Evolutionary conservation across 2,888 invertebrate genomes (phyloP).

Genomic region (Brenthis hecate): DNA sequence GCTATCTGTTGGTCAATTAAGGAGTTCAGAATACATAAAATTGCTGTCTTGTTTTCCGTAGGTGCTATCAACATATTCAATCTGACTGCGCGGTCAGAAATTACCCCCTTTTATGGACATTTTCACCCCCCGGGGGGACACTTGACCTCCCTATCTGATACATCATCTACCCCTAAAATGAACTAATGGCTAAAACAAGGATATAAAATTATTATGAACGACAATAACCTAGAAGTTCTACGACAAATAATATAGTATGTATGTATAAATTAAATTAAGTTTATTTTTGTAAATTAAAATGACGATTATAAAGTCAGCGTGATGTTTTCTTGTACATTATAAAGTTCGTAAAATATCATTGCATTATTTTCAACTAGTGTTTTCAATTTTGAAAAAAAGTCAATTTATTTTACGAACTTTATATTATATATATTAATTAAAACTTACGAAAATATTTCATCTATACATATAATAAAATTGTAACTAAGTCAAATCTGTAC

Average conservation of each 20-base stretch:
- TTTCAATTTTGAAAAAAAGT: no score
- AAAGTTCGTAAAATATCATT: no score
- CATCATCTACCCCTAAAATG: slow-evolving; percentile 80
- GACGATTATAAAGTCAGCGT: no score
- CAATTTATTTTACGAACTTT: no score
- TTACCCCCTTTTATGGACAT: slow-evolving; percentile 78
- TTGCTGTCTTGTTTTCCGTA: slow-evolving; percentile 77
- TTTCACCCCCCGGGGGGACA: slow-evolving; percentile 79
- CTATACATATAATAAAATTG: no score
- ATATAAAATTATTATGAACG: slow-evolving; percentile 45
- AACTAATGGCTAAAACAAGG: slow-evolving; percentile 70
- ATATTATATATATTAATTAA: background rate
- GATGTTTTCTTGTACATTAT: no score
- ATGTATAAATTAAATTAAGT: background rate
- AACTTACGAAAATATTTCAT: background rate
- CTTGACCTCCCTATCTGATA: slow-evolving; percentile 79
- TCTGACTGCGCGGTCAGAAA: slow-evolving; percentile 76
- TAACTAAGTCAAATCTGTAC: no score
- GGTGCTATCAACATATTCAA: slow-evolving; percentile 70
- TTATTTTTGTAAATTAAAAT: no score
- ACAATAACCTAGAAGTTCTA: slow-evolving; percentile 47
- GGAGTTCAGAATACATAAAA: slow-evolving; percentile 73
- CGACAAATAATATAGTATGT: background rate
- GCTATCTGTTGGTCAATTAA: slow-evolving; percentile 76
- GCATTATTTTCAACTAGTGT: no score